Conservation (phyloP, 2,113 vertebrate species). For the Tetrax tetrax region DNA sequence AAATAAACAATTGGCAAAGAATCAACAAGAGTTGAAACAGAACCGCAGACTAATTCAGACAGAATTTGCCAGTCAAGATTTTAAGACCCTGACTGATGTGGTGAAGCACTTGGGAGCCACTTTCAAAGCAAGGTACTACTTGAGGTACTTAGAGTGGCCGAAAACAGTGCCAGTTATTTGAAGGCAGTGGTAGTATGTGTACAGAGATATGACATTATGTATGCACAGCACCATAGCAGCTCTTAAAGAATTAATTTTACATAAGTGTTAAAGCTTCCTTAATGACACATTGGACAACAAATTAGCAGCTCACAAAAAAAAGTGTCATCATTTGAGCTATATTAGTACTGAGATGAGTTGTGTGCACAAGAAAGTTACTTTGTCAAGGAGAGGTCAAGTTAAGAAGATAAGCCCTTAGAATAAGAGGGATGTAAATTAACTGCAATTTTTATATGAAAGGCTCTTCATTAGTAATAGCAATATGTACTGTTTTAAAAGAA, state of each 20-base stretch:
- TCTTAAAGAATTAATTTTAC: slow-evolving; percentile 23
- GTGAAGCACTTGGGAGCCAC: neutral
- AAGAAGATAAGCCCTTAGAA: neutral
- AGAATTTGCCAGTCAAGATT: neutral
- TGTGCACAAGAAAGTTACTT: slow-evolving; percentile 11
- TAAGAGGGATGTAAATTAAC: neutral
- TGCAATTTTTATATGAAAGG: neutral
- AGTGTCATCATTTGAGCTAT: neutral
- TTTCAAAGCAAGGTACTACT: neutral
- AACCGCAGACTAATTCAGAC: neutral
- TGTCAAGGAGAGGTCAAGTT: slow-evolving; percentile 45
- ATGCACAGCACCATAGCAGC: neutral
- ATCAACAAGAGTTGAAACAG: neutral
- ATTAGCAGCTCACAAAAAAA: slow-evolving; percentile 17
- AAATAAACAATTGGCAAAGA: neutral
- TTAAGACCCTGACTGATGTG: neutral
- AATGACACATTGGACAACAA: slow-evolving; percentile 11
- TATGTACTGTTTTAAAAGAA: neutral
- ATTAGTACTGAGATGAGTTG: neutral
- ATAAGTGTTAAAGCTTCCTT: slow-evolving; percentile 6
- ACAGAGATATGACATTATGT: neutral
- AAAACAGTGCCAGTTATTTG: neutral
- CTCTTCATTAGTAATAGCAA: slow-evolving; percentile 5
- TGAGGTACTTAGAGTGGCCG: neutral
- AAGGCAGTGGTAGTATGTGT: neutral